Conservation (phyloP, 2,888 invertebrate genomes). For the Masnerella sp. region DNA sequence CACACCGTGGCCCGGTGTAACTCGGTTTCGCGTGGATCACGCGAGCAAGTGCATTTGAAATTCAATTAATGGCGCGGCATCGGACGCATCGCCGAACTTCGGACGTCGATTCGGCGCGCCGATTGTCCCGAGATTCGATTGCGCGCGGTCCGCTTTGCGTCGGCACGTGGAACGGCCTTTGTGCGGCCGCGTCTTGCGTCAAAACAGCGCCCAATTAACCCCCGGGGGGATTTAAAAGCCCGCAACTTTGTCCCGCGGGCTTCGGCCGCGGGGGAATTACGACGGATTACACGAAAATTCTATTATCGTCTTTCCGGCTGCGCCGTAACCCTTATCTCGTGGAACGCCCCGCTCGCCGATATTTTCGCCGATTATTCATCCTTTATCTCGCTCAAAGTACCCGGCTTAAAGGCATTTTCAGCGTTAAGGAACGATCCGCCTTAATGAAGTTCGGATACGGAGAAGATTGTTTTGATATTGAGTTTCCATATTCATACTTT, state of each 20-base stretch:
- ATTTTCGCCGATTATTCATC: constrained; percentile 32
- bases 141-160: constrained; percentile 22
- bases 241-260: constrained; percentile 60
- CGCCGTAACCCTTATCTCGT: constrained; percentile 42
- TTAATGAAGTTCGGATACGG: no score
- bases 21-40: constrained; percentile 24
- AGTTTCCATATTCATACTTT: no score
- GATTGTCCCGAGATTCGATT: constrained; percentile 52
- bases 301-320: constrained; percentile 72
- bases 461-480: no score
- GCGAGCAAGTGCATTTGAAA: constrained; percentile 37
- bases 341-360: constrained; percentile 3
- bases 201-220: constrained; percentile 77
- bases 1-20: no score
- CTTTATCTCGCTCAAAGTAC: constrained; percentile 25
- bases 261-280: constrained; percentile 75
- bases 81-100: constrained; percentile 40
- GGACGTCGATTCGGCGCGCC: constrained; percentile 22
- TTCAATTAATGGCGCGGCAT: constrained; percentile 37
- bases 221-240: constrained; percentile 74
- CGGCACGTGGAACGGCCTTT: no score
- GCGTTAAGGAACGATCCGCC: neutral
- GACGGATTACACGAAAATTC: constrained; percentile 76
- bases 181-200: constrained; percentile 66
- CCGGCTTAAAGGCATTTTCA: neutral